Evolutionary conservation across 2,797 vertebrate genomes (phyloP).

Genomic region (Pitangus sulphuratus): DNA sequence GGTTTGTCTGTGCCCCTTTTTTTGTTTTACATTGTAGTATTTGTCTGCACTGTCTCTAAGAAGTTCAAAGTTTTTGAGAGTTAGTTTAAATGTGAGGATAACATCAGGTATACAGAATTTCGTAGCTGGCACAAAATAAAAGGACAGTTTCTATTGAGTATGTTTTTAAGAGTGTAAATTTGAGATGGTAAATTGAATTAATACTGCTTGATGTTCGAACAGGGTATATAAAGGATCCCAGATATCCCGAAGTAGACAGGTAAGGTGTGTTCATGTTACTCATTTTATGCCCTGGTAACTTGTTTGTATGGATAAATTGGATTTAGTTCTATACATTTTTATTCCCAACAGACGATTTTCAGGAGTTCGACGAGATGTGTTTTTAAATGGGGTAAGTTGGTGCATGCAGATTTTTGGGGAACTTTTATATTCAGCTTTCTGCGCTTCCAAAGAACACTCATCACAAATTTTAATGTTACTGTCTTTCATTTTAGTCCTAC

Average conservation of each 20-base stretch:
- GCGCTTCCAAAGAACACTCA: not conserved
- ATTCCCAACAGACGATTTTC: constrained; percentile 91
- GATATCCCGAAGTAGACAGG: constrained; percentile 95
- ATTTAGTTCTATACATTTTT: constrained; percentile 81
- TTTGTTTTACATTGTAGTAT: not conserved
- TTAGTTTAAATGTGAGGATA: not conserved
- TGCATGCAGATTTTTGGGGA: constrained; percentile 10
- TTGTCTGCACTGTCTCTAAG: not conserved
- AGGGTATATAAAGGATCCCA: constrained; percentile 97
- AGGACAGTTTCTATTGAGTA: constrained; percentile 7
- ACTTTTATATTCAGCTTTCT: constrained; percentile 5
- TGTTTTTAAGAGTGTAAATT: constrained; percentile 56
- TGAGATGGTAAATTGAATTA: constrained; percentile 69
- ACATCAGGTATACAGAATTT: not conserved
- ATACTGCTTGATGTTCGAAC: constrained; percentile 81
- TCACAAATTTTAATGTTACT: constrained; percentile 48
- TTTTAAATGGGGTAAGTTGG: constrained; percentile 96
- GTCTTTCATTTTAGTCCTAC: constrained; percentile 88
- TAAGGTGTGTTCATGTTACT: constrained; percentile 79
- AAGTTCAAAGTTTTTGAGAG: not conserved
- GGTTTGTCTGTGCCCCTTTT: not conserved
- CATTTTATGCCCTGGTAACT: constrained; percentile 61
- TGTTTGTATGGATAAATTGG: constrained; percentile 66
- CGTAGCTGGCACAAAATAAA: constrained; percentile 35
- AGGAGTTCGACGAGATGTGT: constrained; percentile 92